Conservation (phyloP, 2,797 vertebrate genomes). For the Gymnodraco acuticeps region DNA sequence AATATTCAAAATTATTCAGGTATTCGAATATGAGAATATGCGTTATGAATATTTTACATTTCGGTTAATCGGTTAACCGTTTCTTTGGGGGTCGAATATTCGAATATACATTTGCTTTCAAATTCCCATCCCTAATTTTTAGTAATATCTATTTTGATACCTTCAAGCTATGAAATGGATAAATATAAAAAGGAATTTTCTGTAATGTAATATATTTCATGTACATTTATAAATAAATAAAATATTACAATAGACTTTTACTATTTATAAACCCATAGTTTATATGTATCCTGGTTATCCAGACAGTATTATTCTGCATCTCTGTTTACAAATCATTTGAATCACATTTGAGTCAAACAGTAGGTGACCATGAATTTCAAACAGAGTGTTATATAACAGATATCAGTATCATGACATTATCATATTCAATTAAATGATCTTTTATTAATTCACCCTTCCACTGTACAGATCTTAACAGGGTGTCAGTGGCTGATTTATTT, state of each 20-base stretch:
- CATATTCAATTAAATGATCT: slow-evolving; percentile 4
- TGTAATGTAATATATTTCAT: neutral
- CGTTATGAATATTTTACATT: too few relatives aligned
- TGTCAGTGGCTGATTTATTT: slow-evolving; percentile 9
- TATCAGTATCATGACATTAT: neutral
- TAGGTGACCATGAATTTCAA: neutral
- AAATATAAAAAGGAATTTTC: neutral
- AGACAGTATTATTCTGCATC: too few relatives aligned
- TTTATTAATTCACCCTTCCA: neutral
- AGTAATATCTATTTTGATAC: neutral
- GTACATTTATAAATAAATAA: too few relatives aligned
- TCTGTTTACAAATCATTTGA: too few relatives aligned
- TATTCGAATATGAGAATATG: too few relatives aligned
- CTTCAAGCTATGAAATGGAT: neutral
- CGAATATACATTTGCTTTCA: too few relatives aligned
- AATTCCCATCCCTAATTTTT: neutral
- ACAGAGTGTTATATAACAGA: neutral
- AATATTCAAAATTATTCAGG: too few relatives aligned
- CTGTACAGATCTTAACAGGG: neutral
- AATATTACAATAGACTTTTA: too few relatives aligned
- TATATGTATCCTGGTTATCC: neutral
- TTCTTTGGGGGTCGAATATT: too few relatives aligned
- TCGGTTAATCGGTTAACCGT: too few relatives aligned
- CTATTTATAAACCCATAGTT: neutral
- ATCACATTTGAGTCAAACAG: too few relatives aligned